phyloP scores from a whole-genome alignment of 2,113 vertebrate species.

The Datnioides undecimradiatus region DNA sequence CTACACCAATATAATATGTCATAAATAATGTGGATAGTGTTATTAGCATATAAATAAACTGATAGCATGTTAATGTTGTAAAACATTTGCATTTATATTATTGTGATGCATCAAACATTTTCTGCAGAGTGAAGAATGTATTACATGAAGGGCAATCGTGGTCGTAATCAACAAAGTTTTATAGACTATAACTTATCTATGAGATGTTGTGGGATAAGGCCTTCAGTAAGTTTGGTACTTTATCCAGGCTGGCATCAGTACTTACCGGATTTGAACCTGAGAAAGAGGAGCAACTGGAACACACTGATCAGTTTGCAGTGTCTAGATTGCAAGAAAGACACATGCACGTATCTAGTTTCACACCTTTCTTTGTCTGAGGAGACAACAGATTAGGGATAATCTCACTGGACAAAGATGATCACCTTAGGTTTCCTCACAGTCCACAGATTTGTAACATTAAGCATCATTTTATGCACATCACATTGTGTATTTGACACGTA shows the following conservation, averaged over 20 bases:
- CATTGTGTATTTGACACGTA: neutral
- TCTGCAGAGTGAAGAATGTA: neutral
- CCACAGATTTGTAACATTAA: neutral
- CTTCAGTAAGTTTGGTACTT: neutral
- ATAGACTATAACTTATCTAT: too few species aligned
- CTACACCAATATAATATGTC: too few species aligned
- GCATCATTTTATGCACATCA: neutral
- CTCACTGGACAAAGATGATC: too few species aligned
- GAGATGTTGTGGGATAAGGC: too few species aligned
- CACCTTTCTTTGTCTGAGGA: neutral
- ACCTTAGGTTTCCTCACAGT: neutral
- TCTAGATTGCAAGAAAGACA: neutral
- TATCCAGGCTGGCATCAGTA: neutral
- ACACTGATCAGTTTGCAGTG: neutral
- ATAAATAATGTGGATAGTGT: too few species aligned
- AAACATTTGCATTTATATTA: neutral
- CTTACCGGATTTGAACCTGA: neutral
- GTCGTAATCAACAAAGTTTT: too few species aligned
- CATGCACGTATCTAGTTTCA: slow-evolving; percentile 2
- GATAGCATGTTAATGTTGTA: neutral
- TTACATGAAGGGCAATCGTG: too few species aligned
- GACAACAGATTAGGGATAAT: neutral
- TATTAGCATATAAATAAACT: too few species aligned
- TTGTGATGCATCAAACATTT: neutral
- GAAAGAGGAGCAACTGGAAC: neutral